Conservation (phyloP, 35 echinoderm and acorn worm species). For the Apostichopus japonicus region DNA sequence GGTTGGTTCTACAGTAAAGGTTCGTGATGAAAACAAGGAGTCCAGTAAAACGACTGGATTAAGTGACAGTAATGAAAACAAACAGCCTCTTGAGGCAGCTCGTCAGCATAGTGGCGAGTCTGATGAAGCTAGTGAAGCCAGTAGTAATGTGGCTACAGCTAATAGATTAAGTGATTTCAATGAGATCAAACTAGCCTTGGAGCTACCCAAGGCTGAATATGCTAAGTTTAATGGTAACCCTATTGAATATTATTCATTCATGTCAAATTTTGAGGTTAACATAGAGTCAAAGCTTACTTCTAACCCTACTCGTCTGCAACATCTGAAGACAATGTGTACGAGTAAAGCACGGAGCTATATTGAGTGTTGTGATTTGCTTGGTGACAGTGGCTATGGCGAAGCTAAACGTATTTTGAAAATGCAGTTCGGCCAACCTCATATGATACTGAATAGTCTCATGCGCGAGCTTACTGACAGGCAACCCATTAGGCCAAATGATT, state of each 20-base stretch:
- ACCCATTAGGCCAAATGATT: conserved; percentile 34
- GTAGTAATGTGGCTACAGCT: too few relatives aligned
- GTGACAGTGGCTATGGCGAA: conserved; percentile 28
- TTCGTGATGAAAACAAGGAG: too few relatives aligned
- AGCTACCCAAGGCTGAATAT: conserved; percentile 29
- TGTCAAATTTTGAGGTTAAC: conserved; percentile 49
- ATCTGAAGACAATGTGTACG: conserved; percentile 10
- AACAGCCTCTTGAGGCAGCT: too few relatives aligned
- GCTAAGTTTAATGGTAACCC: conserved; percentile 24
- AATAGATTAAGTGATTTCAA: conserved; percentile 34
- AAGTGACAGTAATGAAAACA: too few relatives aligned
- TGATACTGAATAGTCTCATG: conserved; percentile 27
- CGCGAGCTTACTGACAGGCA: conserved; percentile 9
- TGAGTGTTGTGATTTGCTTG: conserved; percentile 22
- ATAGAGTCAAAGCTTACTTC: conserved; percentile 21
- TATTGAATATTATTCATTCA: conserved; percentile 22
- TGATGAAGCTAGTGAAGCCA: too few relatives aligned
- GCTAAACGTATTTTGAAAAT: conserved; percentile 31
- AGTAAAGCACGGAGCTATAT: conserved; percentile 32
- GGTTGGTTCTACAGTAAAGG: too few relatives aligned
- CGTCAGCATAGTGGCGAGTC: too few relatives aligned
- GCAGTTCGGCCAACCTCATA: conserved; percentile 54
- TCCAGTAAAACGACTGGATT: too few relatives aligned
- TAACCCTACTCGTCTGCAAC: conserved; percentile 11
- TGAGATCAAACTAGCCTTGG: conserved; percentile 42